Evolutionary conservation across 2,113 vertebrate genomes (phyloP).

Genomic region (Poecile atricapillus): DNA sequence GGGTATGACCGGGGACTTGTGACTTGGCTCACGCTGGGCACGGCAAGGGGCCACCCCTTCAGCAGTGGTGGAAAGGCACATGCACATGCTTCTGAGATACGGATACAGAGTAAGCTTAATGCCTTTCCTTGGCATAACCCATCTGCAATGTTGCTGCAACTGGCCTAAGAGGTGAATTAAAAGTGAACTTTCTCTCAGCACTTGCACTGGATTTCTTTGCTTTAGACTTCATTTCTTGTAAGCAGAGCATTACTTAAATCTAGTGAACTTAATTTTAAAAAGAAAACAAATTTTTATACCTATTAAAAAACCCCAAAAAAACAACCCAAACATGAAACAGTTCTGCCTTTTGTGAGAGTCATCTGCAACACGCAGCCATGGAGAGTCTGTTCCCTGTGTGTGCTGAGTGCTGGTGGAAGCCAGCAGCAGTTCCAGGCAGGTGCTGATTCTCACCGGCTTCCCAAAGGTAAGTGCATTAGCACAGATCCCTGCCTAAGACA

Average conservation of each 20-base stretch:
- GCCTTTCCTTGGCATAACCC: background rate
- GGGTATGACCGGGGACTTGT: background rate
- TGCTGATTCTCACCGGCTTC: background rate
- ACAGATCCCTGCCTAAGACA: background rate
- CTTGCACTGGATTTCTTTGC: background rate
- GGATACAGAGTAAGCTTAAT: background rate
- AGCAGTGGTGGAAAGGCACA: background rate
- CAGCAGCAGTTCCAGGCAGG: background rate
- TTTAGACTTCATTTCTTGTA: background rate
- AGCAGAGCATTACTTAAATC: background rate
- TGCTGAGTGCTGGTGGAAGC: background rate
- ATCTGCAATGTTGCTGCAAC: background rate
- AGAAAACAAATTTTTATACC: background rate
- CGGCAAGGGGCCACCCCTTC: background rate
- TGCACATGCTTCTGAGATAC: background rate
- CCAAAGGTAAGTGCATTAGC: background rate
- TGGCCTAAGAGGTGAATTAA: background rate
- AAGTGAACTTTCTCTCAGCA: background rate
- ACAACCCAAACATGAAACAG: background rate
- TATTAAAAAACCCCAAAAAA: background rate
- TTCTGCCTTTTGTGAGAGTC: background rate
- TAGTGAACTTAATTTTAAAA: background rate
- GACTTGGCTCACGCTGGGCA: background rate
- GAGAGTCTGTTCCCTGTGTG: background rate
- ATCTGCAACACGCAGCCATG: accelerated